Base-by-base conservation (phyloP, 2,888 invertebrate genomes). In the Notodonta ziczac region DNA sequence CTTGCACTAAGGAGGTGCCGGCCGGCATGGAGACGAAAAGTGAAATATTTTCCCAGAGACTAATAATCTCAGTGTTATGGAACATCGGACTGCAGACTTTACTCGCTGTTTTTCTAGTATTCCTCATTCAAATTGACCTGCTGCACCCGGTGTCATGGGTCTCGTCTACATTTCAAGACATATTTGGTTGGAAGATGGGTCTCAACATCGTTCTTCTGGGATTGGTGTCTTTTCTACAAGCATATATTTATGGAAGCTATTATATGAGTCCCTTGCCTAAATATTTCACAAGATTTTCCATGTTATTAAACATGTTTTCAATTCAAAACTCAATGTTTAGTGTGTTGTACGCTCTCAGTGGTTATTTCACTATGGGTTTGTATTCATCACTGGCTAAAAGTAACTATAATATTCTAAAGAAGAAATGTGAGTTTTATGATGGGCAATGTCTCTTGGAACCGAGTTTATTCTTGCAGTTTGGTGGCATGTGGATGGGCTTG, bases 211-310 rank as follows among this genome's bases (percentile, higher is more conserved):
- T 96, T 39, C 94, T 96, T 0, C 94, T 97, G 16, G 90, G 94
- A 12, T 81, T 93, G 39, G 94, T 96, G 1, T 95, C 96, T 10
- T 95, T 96, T 65, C 92, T 96, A 7, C 96, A 97, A 87, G 96
- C 97, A n/a, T 90, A 96, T 51, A 93, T 96, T 46, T 95, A 96
- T 77, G 96, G 96, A 55, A 96, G 96, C 78, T 95, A 95, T 69
- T 96, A 96, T 73, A 92, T 96, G 35, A 89, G 94, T 24, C 94
- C 94, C 57, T 88, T 94, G 48, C 92, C 94, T 0, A 96, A 95
- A 75, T 94, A 95, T 66, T 94, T 95, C 50, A 96, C 96, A 13
- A 94, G 97, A 74, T 96, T 96, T 74, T 94, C 94, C 4, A 95
- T 95, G 88, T 90, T 97, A 58, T 78, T 95, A 44, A 94, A 94